These are phyloP conservation scores for Protophormia terraenovae DNA, from an alignment of 2,888 invertebrate genomes.

Conservation along the genomic window DNA sequence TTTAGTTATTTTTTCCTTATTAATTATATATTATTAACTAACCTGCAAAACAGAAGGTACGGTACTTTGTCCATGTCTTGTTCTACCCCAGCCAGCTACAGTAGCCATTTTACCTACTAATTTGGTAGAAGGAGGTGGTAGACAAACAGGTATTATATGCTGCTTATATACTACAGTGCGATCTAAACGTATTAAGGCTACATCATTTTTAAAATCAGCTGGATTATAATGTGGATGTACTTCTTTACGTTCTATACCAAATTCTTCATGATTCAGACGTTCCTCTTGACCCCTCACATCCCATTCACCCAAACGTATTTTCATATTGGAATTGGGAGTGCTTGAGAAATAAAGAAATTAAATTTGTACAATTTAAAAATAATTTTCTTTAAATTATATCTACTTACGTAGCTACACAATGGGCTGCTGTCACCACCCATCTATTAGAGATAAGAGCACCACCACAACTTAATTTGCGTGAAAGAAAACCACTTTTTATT, in stretches of 20 bases:
- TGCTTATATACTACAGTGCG: constrained; percentile 93
- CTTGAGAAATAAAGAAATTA: constrained; percentile 81
- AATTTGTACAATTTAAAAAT: constrained; percentile 12
- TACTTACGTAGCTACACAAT: constrained; percentile 94
- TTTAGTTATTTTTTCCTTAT: neutral
- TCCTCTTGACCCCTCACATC: constrained; percentile 93
- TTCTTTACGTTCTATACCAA: constrained; percentile 92
- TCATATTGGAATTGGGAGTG: constrained; percentile 92
- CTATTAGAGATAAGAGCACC: constrained; percentile 93
- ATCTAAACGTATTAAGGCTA: constrained; percentile 91
- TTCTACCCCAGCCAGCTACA: constrained; percentile 96
- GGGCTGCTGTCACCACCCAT: constrained; percentile 96
- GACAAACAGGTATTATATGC: constrained; percentile 95
- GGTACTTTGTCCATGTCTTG: constrained; percentile 92
- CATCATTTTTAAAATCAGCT: constrained; percentile 94
- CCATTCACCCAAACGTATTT: constrained; percentile 95
- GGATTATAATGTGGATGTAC: constrained; percentile 95
- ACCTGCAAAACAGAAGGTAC: constrained; percentile 92
- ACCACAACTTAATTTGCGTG: constrained; percentile 94
- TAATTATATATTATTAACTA: neutral
- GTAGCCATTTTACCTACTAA: constrained; percentile 94
- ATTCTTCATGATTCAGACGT: constrained; percentile 92
- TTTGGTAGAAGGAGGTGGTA: constrained; percentile 90
- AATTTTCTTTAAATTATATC: neutral
- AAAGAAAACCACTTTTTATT: constrained; percentile 94